Evolutionary conservation across 2,113 vertebrate species (phyloP).

Genomic region (Rhineura floridana): DNA sequence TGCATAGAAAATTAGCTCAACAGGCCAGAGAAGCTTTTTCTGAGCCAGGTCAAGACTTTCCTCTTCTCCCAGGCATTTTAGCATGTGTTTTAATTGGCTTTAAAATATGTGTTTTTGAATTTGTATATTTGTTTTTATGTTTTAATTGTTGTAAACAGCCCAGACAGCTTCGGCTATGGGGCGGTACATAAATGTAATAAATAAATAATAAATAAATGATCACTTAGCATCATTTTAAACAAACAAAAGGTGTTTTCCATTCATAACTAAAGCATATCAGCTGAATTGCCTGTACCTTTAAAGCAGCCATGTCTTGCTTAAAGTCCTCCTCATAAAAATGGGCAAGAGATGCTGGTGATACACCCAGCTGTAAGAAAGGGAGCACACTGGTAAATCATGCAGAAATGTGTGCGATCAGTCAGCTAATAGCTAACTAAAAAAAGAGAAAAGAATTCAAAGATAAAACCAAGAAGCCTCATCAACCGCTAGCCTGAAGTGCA

Average conservation of each 20-base stretch:
- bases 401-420: constrained; percentile 43
- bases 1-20: not conserved
- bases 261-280: constrained; percentile 1
- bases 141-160: too few relatives aligned
- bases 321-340: constrained; percentile 91
- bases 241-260: constrained; percentile 28
- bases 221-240: not conserved
- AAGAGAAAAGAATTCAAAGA: constrained; percentile 24
- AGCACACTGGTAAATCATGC: constrained; percentile 38
- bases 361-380: constrained; percentile 77
- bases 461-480: constrained; percentile 40
- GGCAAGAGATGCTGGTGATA: constrained; percentile 82
- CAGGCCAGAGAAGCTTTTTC: not conserved
- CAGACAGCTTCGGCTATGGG: too few relatives aligned
- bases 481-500: constrained; percentile 27
- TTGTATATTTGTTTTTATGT: too few relatives aligned
- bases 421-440: constrained; percentile 44
- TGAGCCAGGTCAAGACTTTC: too few relatives aligned
- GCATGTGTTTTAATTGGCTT: too few relatives aligned
- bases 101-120: too few relatives aligned
- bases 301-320: constrained; percentile 90
- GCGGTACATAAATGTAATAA: too few relatives aligned
- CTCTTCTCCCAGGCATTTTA: not conserved
- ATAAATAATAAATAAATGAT: too few relatives aligned
- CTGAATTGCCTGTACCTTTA: constrained; percentile 82